Evolutionary conservation across 2,888 invertebrate species (phyloP), one percentile per base, ranked within the genome.

Genomic region (Rutpela maculata): DNA sequence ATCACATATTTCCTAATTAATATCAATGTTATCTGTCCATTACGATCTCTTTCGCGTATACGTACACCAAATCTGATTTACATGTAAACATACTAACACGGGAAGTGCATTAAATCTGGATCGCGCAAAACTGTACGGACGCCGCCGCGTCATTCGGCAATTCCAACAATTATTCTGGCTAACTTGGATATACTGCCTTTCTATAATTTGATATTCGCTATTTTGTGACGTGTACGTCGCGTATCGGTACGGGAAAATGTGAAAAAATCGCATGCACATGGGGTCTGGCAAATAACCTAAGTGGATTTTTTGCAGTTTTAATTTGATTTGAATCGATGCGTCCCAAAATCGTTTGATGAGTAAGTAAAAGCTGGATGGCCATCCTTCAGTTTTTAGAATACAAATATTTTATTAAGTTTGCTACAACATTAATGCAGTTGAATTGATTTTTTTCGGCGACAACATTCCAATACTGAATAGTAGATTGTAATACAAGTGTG

Each of bases 91-190:
- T 55, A 31, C 17, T 50, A 31, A 74, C 68, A 74, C 18, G 68
- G 56, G 62, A 74, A 68, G 62, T 74, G 74, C 68, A 68, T 68
- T 74, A 74, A 74, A 62, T 74, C 62, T 18, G 68, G 18, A 19
- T 22, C 17, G 70, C 15, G 22, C 60, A 72, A 69, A 72, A 72
- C 63, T 72, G 70, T 60, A 43, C 19, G 12, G 12, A 59, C 19
- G 6, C 26, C 35, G 63, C 15, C 22, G 1, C 22, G 22, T 31
- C 9, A 17, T 62, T 31, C 62, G 17, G n/a, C 43, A 43, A 38
- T 38, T 43, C 22, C 19, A 17, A 38, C 50, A 66, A 50, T 67
- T 67, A 26, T 26, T 17, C 31, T 17, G 22, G 26, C 56, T 19
- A 67, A 67, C 66, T 66, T 66, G 66, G 50, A 66, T 66, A 26